Evolutionary conservation across 2,797 vertebrate genomes (phyloP).

Genomic region (Channa striata): DNA sequence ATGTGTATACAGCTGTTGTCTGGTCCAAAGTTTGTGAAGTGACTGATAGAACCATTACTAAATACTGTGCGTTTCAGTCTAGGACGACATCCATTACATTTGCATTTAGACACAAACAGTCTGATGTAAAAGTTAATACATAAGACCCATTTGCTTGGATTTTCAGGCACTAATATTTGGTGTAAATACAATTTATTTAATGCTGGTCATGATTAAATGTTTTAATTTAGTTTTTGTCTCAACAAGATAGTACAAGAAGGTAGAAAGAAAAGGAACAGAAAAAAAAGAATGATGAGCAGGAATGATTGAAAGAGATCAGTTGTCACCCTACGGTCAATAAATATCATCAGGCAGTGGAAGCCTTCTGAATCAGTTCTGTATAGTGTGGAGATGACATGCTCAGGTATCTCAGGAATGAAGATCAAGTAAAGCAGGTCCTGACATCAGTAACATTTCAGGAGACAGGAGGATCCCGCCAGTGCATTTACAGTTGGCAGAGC

Average conservation of each 20-base stretch:
- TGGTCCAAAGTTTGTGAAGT: background rate
- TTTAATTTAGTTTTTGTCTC: too few species aligned
- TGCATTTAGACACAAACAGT: background rate
- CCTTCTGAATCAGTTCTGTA: conserved; percentile 6
- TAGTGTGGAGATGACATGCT: conserved; percentile 1
- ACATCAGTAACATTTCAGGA: conserved; percentile 13
- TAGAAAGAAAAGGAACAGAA: background rate
- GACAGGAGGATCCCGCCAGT: background rate
- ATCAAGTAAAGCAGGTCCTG: conserved; percentile 5
- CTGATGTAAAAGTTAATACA: too few species aligned
- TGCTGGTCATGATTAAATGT: too few species aligned
- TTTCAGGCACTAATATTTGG: too few species aligned
- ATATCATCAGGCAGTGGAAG: conserved; percentile 28
- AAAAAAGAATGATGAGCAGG: background rate
- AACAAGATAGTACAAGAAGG: too few species aligned
- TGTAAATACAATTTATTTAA: too few species aligned
- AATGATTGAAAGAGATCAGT: too few species aligned
- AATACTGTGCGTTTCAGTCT: background rate
- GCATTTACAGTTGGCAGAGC: conserved; percentile 25
- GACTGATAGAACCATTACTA: too few species aligned
- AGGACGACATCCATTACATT: background rate
- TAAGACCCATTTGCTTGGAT: too few species aligned
- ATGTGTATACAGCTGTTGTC: background rate
- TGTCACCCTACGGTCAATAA: conserved; percentile 39
- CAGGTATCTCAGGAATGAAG: background rate